These are phyloP conservation scores for Petromus typicus DNA, from an alignment of 2,113 vertebrate genomes.

Conservation along the genomic window DNA sequence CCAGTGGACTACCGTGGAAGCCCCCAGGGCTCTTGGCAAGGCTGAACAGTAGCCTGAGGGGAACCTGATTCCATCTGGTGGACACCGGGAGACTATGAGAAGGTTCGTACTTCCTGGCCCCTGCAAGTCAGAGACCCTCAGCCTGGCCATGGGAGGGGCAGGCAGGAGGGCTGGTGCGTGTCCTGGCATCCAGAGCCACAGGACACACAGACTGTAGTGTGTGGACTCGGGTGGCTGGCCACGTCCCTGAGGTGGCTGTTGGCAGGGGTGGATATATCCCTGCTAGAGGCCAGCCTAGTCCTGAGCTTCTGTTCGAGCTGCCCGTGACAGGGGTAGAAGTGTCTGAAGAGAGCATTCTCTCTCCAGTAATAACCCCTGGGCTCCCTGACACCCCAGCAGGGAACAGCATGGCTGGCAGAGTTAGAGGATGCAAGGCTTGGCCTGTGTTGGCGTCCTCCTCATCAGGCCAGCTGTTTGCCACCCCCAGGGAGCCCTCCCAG, in stretches of 20 bases:
- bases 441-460: not conserved
- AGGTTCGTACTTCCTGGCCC: not conserved
- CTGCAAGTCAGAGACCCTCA: not conserved
- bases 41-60: not conserved
- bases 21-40: accelerated
- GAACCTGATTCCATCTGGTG: not conserved
- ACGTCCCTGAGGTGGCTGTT: not conserved
- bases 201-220: not conserved
- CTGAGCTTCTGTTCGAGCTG: not conserved
- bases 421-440: too few species aligned
- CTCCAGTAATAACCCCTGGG: too few species aligned
- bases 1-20: accelerated
- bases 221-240: too few species aligned
- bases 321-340: not conserved
- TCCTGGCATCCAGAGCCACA: not conserved
- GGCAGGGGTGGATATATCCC: not conserved
- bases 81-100: not conserved
- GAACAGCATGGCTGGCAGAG: not conserved
- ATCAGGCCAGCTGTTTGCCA: not conserved
- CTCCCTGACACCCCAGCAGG: not conserved
- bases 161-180: too few species aligned
- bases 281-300: not conserved
- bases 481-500: not conserved
- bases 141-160: not conserved
- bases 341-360: not conserved